These are phyloP conservation scores for Oxystoma pomonae DNA, from an alignment of 2,888 invertebrate species.

Conservation along the genomic window DNA sequence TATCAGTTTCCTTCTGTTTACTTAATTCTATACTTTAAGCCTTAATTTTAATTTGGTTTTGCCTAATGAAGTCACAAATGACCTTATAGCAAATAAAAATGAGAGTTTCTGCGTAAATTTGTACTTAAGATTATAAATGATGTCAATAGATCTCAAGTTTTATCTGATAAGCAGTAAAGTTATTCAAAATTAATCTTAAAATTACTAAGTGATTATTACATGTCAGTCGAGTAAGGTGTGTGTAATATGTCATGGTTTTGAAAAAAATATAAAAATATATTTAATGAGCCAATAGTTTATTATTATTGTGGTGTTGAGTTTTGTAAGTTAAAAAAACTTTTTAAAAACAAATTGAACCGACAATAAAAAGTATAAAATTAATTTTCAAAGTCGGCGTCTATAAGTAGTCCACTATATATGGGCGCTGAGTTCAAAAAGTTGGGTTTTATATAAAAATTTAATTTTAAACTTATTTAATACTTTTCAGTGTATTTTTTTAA, in stretches of 20 bases:
- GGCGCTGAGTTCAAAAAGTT: too few species aligned
- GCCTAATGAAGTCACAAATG: neutral
- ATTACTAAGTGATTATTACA: neutral
- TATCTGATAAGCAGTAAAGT: neutral
- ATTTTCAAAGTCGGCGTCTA: too few species aligned
- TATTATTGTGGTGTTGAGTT: too few species aligned
- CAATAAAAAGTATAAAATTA: too few species aligned
- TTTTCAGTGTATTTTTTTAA: too few species aligned
- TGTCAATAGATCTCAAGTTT: constrained; percentile 11
- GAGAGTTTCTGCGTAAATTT: constrained; percentile 11
- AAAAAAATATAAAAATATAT: neutral
- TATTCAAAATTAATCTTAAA: neutral
- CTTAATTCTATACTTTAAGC: neutral
- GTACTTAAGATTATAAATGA: constrained; percentile 15
- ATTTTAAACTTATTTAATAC: too few species aligned
- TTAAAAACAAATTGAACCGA: too few species aligned
- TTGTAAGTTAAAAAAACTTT: too few species aligned
- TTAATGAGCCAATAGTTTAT: too few species aligned
- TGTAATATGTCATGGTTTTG: neutral
- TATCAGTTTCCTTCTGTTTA: neutral
- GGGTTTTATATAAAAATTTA: too few species aligned
- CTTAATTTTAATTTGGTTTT: too few species aligned
- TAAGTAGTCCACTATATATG: too few species aligned
- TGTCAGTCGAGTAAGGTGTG: neutral
- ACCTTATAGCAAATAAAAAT: neutral